Conservation (phyloP, 2,113 vertebrate genomes). For the Tyrannus savana region DNA sequence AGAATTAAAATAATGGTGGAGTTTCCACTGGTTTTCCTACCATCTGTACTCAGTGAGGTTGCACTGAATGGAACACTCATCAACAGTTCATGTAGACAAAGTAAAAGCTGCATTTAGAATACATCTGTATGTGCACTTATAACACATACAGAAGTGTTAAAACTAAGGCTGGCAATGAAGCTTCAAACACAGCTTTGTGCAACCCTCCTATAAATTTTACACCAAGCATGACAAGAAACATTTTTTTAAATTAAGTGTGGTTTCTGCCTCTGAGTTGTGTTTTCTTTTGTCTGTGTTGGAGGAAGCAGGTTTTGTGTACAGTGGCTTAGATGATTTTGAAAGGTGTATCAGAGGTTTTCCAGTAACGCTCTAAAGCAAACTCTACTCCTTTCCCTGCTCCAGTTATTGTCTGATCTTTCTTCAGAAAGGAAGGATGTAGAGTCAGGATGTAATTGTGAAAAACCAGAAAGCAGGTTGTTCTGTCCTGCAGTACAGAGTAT, state of each 20-base stretch:
- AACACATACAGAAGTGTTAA: background rate
- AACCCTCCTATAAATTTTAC: background rate
- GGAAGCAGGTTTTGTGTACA: background rate
- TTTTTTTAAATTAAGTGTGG: background rate
- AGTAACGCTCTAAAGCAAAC: background rate
- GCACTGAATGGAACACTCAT: background rate
- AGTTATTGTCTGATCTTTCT: background rate
- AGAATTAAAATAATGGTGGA: background rate
- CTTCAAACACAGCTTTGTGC: background rate
- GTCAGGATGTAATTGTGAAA: fast-evolving
- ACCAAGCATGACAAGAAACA: background rate
- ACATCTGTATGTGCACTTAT: background rate
- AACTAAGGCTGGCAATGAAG: background rate
- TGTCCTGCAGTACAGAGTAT: background rate
- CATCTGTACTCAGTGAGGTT: background rate
- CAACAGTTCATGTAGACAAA: fast-evolving
- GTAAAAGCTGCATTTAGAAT: background rate
- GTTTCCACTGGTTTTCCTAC: background rate
- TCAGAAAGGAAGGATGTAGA: background rate
- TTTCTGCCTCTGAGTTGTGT: background rate
- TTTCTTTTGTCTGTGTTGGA: background rate
- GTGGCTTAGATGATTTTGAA: background rate
- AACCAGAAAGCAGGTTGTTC: background rate
- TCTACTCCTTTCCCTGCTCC: background rate
- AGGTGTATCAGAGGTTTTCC: background rate